Percentiles rank a stretch among this genome's conserved stretches.
These are phyloP conservation scores for Phaonia tiefii DNA, from an alignment of 2,888 invertebrate species.

Conservation along the genomic window DNA sequence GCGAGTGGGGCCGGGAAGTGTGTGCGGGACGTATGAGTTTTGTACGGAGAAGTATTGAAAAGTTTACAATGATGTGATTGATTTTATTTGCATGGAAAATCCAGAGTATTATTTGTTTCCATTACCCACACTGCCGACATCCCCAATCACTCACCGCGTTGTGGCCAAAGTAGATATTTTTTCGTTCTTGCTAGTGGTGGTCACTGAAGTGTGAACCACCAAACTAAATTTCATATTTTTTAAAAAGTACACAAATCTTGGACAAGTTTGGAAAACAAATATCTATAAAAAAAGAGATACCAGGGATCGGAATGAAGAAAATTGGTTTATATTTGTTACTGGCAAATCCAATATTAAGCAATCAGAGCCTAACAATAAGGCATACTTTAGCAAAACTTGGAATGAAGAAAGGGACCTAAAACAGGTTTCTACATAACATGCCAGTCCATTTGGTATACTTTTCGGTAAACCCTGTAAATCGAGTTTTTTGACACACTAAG, in stretches of 20 bases:
- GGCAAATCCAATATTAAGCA: too few species aligned
- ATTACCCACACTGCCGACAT: constrained; percentile 30
- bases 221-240: constrained; percentile 57
- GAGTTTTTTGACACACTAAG: too few species aligned
- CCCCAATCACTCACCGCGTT: constrained; percentile 41
- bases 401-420: too few species aligned
- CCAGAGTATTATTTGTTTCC: constrained; percentile 45
- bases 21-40: constrained; percentile 38
- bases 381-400: too few species aligned
- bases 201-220: constrained; percentile 65
- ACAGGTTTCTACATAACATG: too few species aligned
- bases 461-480: too few species aligned
- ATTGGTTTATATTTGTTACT: too few species aligned
- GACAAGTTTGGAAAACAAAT: constrained; percentile 69
- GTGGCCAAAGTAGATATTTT: constrained; percentile 50
- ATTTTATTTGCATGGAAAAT: constrained; percentile 72
- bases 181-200: constrained; percentile 29
- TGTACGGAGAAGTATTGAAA: constrained; percentile 48
- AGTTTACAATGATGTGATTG: constrained; percentile 78
- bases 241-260: constrained; percentile 49
- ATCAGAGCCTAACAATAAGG: too few species aligned
- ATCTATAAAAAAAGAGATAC: background rate
- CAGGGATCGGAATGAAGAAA: constrained; percentile 20
- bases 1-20: background rate
- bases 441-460: too few species aligned